Base-by-base conservation (phyloP, 2,797 vertebrate genomes). In the Pangasius mekongensis region DNA sequence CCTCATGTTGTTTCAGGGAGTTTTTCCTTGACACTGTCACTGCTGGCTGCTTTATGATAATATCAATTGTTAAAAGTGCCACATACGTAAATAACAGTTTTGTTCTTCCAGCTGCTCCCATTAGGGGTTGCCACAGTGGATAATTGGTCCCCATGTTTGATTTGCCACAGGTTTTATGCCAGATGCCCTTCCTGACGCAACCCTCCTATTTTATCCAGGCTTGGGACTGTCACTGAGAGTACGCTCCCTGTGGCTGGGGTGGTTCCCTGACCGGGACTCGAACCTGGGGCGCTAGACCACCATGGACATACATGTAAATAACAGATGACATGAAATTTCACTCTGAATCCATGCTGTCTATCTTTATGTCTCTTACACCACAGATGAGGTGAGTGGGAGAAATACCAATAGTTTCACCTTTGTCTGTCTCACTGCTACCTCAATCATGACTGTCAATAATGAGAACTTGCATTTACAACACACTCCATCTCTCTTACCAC, bases 401-500 rank as follows among this genome's bases (percentile, higher is more conserved):
- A 73, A 30, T 30, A 3, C 18, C 30, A 54, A 30, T 36, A 36
- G 39, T 24, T 82, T 43, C 67, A 62, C 5, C 54, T 52, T 52
- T 33, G 3, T 83, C 27, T 30, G 24, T 16, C 60, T 43, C 39
- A n/a, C 39, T 64, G 22, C 39, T 58, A 49, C 6, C 36, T 71
- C 11, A 73, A 16, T 36, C 54, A 77, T 62, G 16, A 66, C 58
- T 54, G 71, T 18, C 60, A 39, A 64, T 77, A 66, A 84, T 39
- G 16, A 83, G 24, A 83, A 64, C 81, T 87, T 73, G 30, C 14
- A 76, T 73, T 82, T 58, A 60, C n/a, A 67, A 27, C 14, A 6
- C 13, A 0, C 49, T 67, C 54, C 67, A 24, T 82, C 36, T 81
- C 64, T 43, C 58, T 83, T 39, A 9, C 5, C 60, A 16, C 14